Conservation (phyloP, 2,113 vertebrate species). For the Catharus minimus region DNA sequence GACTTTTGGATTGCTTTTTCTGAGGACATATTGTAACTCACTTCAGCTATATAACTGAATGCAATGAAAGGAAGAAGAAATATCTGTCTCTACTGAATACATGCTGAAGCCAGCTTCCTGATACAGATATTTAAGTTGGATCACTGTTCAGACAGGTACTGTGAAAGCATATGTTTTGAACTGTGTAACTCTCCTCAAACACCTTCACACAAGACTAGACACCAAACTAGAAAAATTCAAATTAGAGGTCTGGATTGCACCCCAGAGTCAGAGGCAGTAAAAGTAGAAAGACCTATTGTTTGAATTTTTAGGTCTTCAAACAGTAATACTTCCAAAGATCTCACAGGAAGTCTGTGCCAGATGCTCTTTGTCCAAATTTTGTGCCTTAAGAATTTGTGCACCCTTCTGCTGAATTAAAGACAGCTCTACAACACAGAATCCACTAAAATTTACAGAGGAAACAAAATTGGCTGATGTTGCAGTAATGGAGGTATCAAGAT, state of each 20-base stretch:
- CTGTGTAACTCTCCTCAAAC: neutral
- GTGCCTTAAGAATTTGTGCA: neutral
- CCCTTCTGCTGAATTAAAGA: neutral
- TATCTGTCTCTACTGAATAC: neutral
- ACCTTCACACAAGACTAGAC: neutral
- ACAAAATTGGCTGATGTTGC: neutral
- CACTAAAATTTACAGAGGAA: conserved; percentile 4
- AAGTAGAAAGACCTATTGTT: neutral
- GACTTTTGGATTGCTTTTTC: neutral
- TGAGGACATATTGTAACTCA: neutral
- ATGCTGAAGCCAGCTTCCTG: neutral
- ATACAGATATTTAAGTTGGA: neutral
- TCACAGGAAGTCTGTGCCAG: neutral
- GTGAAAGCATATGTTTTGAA: neutral
- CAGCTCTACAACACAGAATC: neutral
- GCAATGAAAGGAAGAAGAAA: neutral
- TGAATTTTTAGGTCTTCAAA: neutral
- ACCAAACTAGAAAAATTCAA: neutral
- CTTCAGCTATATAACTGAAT: neutral
- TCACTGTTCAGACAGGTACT: neutral
- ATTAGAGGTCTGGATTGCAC: neutral
- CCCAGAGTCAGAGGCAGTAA: neutral
- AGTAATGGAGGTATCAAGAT: neutral
- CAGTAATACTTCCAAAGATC: neutral
- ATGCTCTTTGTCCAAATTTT: neutral